Base-by-base conservation (phyloP, 2,113 vertebrate species). In the Poeciliopsis prolifica region DNA sequence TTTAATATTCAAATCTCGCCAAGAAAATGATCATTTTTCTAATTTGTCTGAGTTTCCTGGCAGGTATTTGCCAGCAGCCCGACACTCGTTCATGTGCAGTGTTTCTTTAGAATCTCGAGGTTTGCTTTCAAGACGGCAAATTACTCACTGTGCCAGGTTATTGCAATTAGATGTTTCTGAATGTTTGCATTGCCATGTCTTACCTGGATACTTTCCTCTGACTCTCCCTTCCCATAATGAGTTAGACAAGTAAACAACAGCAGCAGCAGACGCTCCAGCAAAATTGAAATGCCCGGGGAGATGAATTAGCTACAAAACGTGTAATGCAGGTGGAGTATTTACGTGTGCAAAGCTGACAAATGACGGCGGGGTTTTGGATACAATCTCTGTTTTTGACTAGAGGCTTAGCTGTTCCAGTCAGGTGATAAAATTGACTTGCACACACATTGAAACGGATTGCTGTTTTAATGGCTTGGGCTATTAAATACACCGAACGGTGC, bases 121-220 rank as follows among this genome's bases (percentile, higher is more conserved):
- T 84, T 86, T 75, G 66, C 87, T 90, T 89, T 90, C 78, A 87
- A 75, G 84, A 68, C 75, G 75, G 80, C 86, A 89, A 92, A 92
- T 93, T 88, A 92, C 87, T 94, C 87, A 91, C 89, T 89, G 86
- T 93, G 90, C 92, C 92, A 91, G 86, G 88, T 94, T 93, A 91
- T 93, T 92, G 89, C 90, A 93, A 93, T 93, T 92, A 93, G 88
- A 85, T 72, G 74, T 91, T 88, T 58, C 40, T 79, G 87, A 90
- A 87, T 81, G 86, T 84, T 81, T 81, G 74, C 72, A 69, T 79
- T 79, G 77, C 76, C 75, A 77, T 81, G 74, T 86, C 78, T 89
- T 87, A 91, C 88, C 86, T 82, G 65, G 79, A 89, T 88, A 68
- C 81, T 80, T 84, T 24, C 74, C 70, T 83, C 75, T 86, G 87